phyloP scores from a whole-genome alignment of 1,140 invertebrate species.

The Helicoverpa zea region DNA sequence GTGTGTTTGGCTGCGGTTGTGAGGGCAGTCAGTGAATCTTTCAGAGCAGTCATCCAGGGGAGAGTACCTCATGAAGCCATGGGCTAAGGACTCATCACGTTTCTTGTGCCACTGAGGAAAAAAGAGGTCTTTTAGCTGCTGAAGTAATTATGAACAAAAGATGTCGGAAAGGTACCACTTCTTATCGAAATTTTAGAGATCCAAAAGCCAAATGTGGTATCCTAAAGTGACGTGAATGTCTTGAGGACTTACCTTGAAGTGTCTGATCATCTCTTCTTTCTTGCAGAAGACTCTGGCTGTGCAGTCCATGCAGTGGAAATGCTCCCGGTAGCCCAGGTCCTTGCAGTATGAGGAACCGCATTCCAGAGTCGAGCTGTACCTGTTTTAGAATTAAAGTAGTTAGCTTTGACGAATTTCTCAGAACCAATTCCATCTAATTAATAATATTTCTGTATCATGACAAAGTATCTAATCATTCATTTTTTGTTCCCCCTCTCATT shows the following conservation, averaged over 20 bases:
- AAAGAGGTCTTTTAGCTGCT: conserved; percentile 10
- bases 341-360: conserved; percentile 94
- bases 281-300: conserved; percentile 96
- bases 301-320: conserved; percentile 98
- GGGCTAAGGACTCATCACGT: conserved; percentile 97
- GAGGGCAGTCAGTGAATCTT: conserved; percentile 91
- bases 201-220: background rate
- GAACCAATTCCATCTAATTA: background rate
- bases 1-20: conserved; percentile 99
- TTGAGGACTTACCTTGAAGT: conserved; percentile 89
- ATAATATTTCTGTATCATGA: background rate
- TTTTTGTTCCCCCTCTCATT: background rate
- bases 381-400: conserved; percentile 45
- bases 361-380: conserved; percentile 90
- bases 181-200: background rate
- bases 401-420: background rate
- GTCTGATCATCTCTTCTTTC: conserved; percentile 99
- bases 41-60: conserved; percentile 96
- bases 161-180: background rate
- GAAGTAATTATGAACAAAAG: no score
- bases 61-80: conserved; percentile 97
- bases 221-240: background rate
- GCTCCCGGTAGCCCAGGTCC: conserved; percentile 95
- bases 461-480: background rate
- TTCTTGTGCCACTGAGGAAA: conserved; percentile 98